Conservation (phyloP, 2,797 vertebrate genomes). For the Botia almorhae region DNA sequence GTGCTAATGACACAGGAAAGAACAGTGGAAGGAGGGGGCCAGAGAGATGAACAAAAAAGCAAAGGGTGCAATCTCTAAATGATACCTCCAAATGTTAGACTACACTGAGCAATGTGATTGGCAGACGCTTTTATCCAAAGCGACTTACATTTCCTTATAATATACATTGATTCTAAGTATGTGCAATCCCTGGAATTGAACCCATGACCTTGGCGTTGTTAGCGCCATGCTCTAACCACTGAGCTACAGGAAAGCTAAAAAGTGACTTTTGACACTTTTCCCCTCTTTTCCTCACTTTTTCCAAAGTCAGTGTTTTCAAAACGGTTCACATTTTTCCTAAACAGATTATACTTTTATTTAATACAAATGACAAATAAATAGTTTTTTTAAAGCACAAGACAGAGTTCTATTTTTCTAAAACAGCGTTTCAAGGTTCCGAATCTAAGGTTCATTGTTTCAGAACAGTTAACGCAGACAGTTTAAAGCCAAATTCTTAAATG, state of each 20-base stretch:
- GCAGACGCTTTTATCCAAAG: no score
- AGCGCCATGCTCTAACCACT: no score
- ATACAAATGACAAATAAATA: no score
- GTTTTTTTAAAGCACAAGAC: background rate
- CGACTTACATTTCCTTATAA: no score
- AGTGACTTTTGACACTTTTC: background rate
- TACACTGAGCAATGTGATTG: conserved; percentile 20
- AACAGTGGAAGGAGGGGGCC: conserved; percentile 23
- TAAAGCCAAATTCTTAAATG: background rate
- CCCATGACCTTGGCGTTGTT: no score
- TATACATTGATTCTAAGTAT: no score
- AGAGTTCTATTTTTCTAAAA: background rate
- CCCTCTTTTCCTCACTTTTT: no score
- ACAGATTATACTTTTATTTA: no score
- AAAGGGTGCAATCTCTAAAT: conserved; percentile 49
- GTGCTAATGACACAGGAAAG: conserved; percentile 57
- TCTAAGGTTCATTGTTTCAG: background rate
- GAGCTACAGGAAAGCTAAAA: no score
- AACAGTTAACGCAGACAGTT: no score
- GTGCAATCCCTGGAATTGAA: no score
- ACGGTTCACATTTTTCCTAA: background rate
- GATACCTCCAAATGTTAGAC: conserved; percentile 37
- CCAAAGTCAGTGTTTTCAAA: background rate
- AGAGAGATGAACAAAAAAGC: conserved; percentile 35
- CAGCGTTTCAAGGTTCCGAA: background rate